These are phyloP conservation scores for Cylas formicarius DNA, from an alignment of 1,140 invertebrate genomes.

Conservation along the genomic window DNA sequence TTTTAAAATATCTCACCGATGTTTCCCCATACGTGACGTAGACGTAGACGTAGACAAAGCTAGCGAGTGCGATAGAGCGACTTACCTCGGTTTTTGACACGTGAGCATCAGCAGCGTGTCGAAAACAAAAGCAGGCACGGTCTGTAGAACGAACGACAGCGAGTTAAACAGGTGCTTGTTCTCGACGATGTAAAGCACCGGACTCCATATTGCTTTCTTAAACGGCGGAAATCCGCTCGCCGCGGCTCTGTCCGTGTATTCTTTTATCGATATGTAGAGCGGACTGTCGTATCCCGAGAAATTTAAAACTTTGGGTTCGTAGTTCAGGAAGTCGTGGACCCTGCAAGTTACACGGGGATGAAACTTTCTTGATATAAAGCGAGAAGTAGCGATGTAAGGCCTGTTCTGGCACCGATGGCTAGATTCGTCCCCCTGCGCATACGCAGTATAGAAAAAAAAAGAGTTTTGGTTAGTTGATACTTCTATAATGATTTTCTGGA, in stretches of 20 bases:
- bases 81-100: constrained; percentile 72
- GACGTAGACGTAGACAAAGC: too few relatives aligned
- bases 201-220: constrained; percentile 22
- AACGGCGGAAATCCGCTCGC: constrained; percentile 18
- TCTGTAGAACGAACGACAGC: constrained; percentile 64
- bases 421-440: too few relatives aligned
- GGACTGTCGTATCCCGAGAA: constrained; percentile 22
- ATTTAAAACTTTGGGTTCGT: constrained; percentile 14
- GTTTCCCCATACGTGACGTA: too few relatives aligned
- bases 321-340: too few relatives aligned
- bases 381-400: too few relatives aligned
- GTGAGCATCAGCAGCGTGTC: constrained; percentile 59
- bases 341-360: too few relatives aligned
- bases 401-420: too few relatives aligned
- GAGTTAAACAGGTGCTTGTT: constrained; percentile 53
- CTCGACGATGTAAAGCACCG: constrained; percentile 19
- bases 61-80: constrained; percentile 20
- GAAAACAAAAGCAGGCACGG: constrained; percentile 74
- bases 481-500: too few relatives aligned
- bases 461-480: too few relatives aligned
- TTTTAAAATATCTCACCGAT: too few relatives aligned
- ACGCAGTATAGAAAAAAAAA: too few relatives aligned
- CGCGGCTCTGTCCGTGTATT: constrained; percentile 11
- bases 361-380: too few relatives aligned
- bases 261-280: constrained; percentile 16